A percentile compares a stretch with the other conserved stretches of the same genome.
These are phyloP conservation scores for Lepidurus couesii DNA, from an alignment of 1,140 invertebrate species.

Conservation along the genomic window DNA sequence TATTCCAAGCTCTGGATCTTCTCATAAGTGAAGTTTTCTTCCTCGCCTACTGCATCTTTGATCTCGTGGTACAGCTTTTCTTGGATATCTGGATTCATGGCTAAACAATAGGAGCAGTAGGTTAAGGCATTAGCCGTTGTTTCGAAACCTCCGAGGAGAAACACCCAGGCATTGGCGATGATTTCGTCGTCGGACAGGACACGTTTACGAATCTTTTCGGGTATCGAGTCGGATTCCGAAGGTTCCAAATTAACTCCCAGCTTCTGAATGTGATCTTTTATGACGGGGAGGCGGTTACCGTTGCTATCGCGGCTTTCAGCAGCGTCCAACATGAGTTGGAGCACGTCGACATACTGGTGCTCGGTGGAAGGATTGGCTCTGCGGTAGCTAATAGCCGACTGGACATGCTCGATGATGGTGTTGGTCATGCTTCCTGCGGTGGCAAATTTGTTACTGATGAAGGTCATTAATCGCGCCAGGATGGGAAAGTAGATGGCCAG, in stretches of 20 bases:
- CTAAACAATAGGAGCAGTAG: conserved; percentile 48
- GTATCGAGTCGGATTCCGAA: not conserved
- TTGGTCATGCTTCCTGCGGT: conserved; percentile 42
- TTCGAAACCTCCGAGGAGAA: conserved; percentile 48
- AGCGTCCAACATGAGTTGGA: conserved; percentile 36
- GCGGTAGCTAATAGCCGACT: conserved; percentile 39
- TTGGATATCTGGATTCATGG: conserved; percentile 48
- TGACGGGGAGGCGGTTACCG: conserved; percentile 10
- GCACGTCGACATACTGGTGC: conserved; percentile 27
- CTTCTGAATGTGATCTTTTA: not conserved
- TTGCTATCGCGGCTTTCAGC: conserved; percentile 29
- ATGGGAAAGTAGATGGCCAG: conserved; percentile 43
- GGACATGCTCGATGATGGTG: conserved; percentile 42
- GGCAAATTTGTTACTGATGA: conserved; percentile 41
- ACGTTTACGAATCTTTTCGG: conserved; percentile 26
- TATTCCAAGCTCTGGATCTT: conserved; percentile 42
- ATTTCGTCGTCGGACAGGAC: conserved; percentile 45
- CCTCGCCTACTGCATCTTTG: conserved; percentile 30
- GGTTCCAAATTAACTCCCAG: conserved; percentile 6
- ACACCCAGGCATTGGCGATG: conserved; percentile 46
- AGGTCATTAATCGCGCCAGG: conserved; percentile 38
- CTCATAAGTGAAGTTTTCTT: conserved; percentile 33
- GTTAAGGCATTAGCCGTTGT: conserved; percentile 49
- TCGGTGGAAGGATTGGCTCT: conserved; percentile 34
- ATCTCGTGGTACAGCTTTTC: conserved; percentile 43